These are phyloP conservation scores for Aplochiton taeniatus DNA, from an alignment of 2,797 vertebrate genomes.

Conservation along the genomic window DNA sequence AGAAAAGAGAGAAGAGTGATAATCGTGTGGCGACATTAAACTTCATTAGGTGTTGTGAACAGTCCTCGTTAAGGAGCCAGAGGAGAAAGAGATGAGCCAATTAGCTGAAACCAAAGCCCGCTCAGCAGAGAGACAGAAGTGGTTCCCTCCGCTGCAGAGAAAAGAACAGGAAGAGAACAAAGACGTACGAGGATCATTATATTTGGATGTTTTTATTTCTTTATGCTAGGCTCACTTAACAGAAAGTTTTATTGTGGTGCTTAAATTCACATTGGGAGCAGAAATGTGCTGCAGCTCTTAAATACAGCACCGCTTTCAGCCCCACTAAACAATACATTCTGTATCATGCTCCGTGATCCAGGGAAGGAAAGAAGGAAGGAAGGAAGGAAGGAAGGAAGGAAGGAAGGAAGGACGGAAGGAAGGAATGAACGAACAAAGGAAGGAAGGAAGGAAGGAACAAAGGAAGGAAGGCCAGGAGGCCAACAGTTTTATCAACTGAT, in stretches of 20 bases:
- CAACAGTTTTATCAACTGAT: too few species aligned
- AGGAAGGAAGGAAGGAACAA: neutral
- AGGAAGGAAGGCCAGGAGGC: neutral
- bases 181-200: constrained; percentile 7
- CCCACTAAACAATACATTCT: constrained; percentile 1
- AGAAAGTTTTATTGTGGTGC: constrained; percentile 7
- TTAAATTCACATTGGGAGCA: constrained; percentile 6
- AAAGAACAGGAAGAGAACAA: neutral
- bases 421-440: neutral
- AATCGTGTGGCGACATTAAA: too few species aligned
- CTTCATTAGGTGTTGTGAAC: too few species aligned
- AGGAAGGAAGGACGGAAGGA: constrained; percentile 1
- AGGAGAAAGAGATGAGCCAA: too few species aligned
- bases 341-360: neutral
- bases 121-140: too few species aligned
- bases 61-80: too few species aligned
- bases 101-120: too few species aligned
- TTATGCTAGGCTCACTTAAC: constrained; percentile 4
- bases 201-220: neutral
- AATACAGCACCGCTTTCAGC: neutral
- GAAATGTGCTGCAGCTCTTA: constrained; percentile 5
- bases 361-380: neutral
- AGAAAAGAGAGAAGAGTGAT: too few species aligned
- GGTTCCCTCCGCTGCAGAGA: neutral
- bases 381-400: neutral